Evolutionary conservation across 2,888 invertebrate species (phyloP), one percentile per base, ranked within the genome.

Genomic region (Zonitis immaculata): DNA sequence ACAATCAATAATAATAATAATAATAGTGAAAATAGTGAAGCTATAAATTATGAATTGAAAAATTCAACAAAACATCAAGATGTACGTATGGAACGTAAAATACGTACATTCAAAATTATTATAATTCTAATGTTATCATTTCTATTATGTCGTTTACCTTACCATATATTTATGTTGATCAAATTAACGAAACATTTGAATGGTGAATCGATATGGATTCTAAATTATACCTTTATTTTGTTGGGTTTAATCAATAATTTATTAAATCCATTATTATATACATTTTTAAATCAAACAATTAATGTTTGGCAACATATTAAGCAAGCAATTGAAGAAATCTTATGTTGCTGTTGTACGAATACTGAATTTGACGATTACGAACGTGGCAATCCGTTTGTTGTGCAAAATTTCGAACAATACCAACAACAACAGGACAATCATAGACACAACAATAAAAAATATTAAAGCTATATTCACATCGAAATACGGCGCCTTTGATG

Each of bases 211-310:
- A 48, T 59, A 61, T 81, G 80, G 80, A 69, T 79, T 35, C 56
- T 80, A 8, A 77, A 79, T 59, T 79, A 78, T 51, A 58, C 70
- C n/a, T 76, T 83, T 4, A 78, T 79, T 8, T 66, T 78, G 4
- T 63, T 84, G n/a, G 79, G 79, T 5, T 65, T 82, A 32, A 51
- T 79, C 4, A 82, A 80, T 60, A 80, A 80, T 42, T 78, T 78
- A 0, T 53, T 83, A 20, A 82, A 84, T 74, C 84, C 84, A 1
- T 75, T 83, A 45, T 70, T 84, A 25, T 84, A 84, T 60, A 80
- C 82, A 1, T 83, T 83, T 60, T 70, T 83, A 6, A 78, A 80
- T 28, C 79, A 81, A 62, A 79, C 81, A 3, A 66, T 81, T 20
- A 59, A 61, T 12, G 62, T 65, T 12, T 56, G 64, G 32, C 61